Conservation (phyloP, 2,888 invertebrate species). For the Cephus rjabovi region DNA sequence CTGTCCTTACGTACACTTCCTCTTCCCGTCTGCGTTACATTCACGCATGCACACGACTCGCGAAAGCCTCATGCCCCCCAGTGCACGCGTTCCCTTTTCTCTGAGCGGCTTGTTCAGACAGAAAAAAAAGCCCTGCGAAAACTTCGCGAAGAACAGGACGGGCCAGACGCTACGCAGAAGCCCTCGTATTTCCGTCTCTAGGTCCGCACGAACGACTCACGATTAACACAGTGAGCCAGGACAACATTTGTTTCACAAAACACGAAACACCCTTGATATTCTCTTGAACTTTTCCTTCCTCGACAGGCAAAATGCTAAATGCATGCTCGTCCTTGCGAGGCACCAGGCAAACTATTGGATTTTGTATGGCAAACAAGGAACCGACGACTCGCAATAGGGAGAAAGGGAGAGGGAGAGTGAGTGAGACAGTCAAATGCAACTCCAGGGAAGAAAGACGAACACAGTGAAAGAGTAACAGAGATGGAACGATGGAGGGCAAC, state of each 20-base stretch:
- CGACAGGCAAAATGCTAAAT: constrained; percentile 44
- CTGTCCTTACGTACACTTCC: constrained; percentile 11
- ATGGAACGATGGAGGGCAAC: neutral
- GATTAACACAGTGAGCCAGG: too few relatives aligned
- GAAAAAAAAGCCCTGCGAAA: too few relatives aligned
- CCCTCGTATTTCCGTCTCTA: constrained; percentile 16
- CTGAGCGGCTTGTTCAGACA: neutral
- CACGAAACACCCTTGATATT: constrained; percentile 18
- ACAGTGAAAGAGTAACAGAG: neutral
- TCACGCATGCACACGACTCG: constrained; percentile 22
- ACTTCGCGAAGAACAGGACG: too few relatives aligned
- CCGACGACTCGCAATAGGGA: constrained; percentile 54
- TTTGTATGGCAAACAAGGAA: constrained; percentile 67
- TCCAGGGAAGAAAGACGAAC: neutral
- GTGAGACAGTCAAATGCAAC: constrained; percentile 40
- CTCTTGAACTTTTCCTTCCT: constrained; percentile 39
- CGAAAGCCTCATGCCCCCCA: constrained; percentile 20
- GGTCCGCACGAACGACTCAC: too few relatives aligned
- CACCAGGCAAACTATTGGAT: constrained; percentile 66
- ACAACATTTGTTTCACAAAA: neutral
- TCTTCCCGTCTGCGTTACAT: constrained; percentile 30
- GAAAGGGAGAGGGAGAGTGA: constrained; percentile 27
- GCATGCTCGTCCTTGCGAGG: constrained; percentile 57
- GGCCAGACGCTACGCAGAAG: too few relatives aligned
- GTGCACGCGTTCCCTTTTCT: constrained; percentile 15